phyloP scores from a whole-genome alignment of 92 coral and sea anemone genomes.

The Heliopora coerulea region DNA sequence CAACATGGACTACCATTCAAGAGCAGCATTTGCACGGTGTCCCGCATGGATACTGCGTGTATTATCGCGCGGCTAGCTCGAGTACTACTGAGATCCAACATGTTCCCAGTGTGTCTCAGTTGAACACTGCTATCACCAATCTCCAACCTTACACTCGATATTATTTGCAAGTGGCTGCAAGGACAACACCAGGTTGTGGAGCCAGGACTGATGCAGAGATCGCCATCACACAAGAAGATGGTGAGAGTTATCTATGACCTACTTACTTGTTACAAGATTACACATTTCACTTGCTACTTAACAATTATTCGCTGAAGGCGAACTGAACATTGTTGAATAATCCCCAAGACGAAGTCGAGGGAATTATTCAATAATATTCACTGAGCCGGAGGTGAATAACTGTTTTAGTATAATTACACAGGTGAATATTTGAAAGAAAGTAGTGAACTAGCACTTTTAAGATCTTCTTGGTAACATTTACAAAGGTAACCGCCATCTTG shows the following conservation, averaged over 20 bases:
- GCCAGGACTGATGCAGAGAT: slow-evolving; percentile 34
- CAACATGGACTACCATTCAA: slow-evolving; percentile 51
- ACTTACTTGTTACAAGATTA: not conserved
- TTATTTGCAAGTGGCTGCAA: slow-evolving; percentile 61
- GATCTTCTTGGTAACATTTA: too few species aligned
- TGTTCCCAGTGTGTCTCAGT: slow-evolving; percentile 44
- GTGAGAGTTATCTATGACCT: slow-evolving; percentile 25
- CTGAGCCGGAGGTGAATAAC: too few species aligned
- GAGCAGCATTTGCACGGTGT: slow-evolving; percentile 57
- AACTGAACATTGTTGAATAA: too few species aligned
- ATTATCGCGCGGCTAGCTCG: slow-evolving; percentile 55
- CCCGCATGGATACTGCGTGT: slow-evolving; percentile 62
- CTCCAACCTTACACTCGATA: slow-evolving; percentile 70
- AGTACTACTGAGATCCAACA: not conserved
- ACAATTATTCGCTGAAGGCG: too few species aligned
- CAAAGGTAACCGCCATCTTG: too few species aligned
- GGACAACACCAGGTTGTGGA: slow-evolving; percentile 62
- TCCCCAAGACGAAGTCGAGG: too few species aligned
- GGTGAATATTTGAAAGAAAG: too few species aligned
- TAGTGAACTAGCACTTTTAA: too few species aligned
- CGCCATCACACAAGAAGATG: slow-evolving; percentile 64
- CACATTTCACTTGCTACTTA: too few species aligned
- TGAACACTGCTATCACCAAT: slow-evolving; percentile 23
- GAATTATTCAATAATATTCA: too few species aligned
- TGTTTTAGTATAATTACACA: too few species aligned